Base-by-base conservation (phyloP, 64 coral and sea anemone species). In the Platygyra sinensis region DNA sequence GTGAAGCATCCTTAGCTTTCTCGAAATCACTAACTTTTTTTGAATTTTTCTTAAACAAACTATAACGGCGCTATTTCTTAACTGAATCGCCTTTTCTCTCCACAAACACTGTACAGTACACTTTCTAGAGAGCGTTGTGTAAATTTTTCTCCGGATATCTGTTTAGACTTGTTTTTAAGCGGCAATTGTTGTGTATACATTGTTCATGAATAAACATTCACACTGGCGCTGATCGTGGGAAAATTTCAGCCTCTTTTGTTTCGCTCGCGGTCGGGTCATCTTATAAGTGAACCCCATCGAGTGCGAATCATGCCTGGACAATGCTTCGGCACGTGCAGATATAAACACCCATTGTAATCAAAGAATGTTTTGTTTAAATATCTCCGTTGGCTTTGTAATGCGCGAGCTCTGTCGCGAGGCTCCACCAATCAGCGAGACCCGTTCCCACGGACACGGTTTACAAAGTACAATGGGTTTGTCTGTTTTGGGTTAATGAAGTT, bases 371-470 rank as follows among this genome's bases (percentile, higher is more conserved):
- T 62, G 30, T 93, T 82, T 87, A 88, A 93, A 89, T 86, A 93
- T 38, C 50, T 73, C 50, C 72, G 73, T 72, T 72, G 72, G 89
- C 86, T 80, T 92, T 92, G 86, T 92, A 30, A 57, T 24, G 74
- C 80, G 74, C 74, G 81, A 87, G 60, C 76, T 92, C n/a, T 69
- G 42, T 76, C 64, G 14, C 46, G 19, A 1, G 51, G 13, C 32
- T 87, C 83, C 2, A 67, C 91, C 91, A 93, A 93, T 93, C 49
- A 73, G 65, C 86, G 67, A 19, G 12, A 60, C 78, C 77, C 7
- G 91, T 93, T 93, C 91, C 91, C 91, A 93, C 91, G 91, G 91
- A 88, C 69, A 80, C 49, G 76, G 33, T 49, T 88, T 82, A 89
- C 62, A 72, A 36, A 33, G 18, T 72, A 93, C 91, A 93, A 89